A percentile compares a stretch with the other conserved stretches of the same genome.
Evolutionary conservation across 2,888 invertebrate species (phyloP).

Genomic region (Coenonympha glycerion): DNA sequence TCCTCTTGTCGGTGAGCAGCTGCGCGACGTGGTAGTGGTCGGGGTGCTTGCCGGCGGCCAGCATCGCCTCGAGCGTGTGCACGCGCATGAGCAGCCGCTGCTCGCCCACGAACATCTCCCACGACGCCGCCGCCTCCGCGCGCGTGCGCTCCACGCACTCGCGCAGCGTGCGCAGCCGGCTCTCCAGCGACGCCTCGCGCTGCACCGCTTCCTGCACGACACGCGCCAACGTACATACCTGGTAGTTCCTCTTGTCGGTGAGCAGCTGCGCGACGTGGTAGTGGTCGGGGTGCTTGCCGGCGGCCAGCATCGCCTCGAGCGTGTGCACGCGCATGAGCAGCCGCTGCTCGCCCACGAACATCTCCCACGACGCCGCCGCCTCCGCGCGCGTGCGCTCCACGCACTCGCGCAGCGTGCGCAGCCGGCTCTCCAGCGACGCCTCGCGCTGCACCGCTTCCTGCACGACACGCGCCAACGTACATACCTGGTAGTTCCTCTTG

Average conservation of each 20-base stretch:
- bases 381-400: conserved; percentile 84
- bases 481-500: conserved; percentile 68
- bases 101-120: conserved; percentile 95
- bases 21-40: conserved; percentile 57
- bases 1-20: conserved; percentile 63
- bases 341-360: conserved; percentile 96
- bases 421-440: conserved; percentile 88
- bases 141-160: conserved; percentile 87
- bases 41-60: conserved; percentile 73
- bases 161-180: conserved; percentile 88
- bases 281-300: no score
- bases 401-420: conserved; percentile 87
- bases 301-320: conserved; percentile 89
- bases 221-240: conserved; percentile 42
- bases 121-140: conserved; percentile 73
- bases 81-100: conserved; percentile 96
- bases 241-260: conserved; percentile 67
- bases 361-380: conserved; percentile 79
- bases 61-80: conserved; percentile 93
- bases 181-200: conserved; percentile 91
- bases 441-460: conserved; percentile 94
- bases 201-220: conserved; percentile 89
- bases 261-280: conserved; percentile 59
- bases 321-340: conserved; percentile 95
- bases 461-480: conserved; percentile 9